phyloP scores from a whole-genome alignment of 2,888 invertebrate species.

The Platerodrilus igneus region DNA sequence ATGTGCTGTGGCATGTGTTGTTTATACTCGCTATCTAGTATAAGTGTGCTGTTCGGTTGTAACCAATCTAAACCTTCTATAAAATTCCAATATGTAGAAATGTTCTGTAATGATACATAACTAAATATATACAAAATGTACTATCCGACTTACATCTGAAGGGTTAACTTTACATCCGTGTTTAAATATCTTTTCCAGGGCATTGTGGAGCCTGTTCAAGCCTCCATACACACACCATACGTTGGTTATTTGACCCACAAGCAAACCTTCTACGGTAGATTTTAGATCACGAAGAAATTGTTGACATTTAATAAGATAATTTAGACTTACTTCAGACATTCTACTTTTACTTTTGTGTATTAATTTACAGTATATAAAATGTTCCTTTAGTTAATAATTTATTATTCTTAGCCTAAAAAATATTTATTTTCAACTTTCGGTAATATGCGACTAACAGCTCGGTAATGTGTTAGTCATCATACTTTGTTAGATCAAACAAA shows the following conservation, averaged over 20 bases:
- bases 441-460: too few relatives aligned
- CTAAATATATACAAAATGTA: neutral
- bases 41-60: conserved; percentile 52
- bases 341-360: too few relatives aligned
- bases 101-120: conserved; percentile 44
- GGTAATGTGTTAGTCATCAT: too few relatives aligned
- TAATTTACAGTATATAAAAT: too few relatives aligned
- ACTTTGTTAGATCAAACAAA: too few relatives aligned
- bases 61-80: conserved; percentile 59
- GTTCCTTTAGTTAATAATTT: too few relatives aligned
- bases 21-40: conserved; percentile 46
- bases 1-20: conserved; percentile 48
- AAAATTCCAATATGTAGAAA: conserved; percentile 53
- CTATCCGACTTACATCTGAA: conserved; percentile 40
- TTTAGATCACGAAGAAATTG: conserved; percentile 53
- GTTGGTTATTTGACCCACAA: conserved; percentile 54
- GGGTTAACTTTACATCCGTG: conserved; percentile 52
- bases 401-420: too few relatives aligned
- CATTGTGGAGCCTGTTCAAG: conserved; percentile 52
- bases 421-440: too few relatives aligned
- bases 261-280: conserved; percentile 54
- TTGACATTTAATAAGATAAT: conserved; percentile 40
- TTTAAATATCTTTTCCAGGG: conserved; percentile 54
- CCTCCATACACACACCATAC: conserved; percentile 60
- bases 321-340: too few relatives aligned